Base-by-base conservation (phyloP, 30 jellyfish, hydroid and myxozoan genomes). In the Aurelia sp. region DNA sequence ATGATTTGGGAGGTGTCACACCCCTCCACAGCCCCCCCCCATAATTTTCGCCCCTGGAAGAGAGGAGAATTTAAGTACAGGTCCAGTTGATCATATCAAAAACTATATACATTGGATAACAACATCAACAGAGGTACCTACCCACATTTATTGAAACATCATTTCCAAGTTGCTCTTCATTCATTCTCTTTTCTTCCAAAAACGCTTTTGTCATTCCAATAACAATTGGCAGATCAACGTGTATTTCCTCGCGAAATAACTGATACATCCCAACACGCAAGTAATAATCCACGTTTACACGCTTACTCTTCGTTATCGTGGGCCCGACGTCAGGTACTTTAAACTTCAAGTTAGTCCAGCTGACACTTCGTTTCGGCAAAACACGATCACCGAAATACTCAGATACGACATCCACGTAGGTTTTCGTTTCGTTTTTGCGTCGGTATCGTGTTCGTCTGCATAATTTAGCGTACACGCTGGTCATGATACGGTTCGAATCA, bases 181-280 rank as follows among this genome's bases (percentile, higher is more conserved):
- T 18, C 11, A 22, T 64, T 74, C 81, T 16, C 65, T 64, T 68
- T 51, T 62, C 83, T 47, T 64, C 58, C 59, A 84, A 60, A 65
- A 55, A 58, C 16, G 63, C 87, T 7, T 41, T 62, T 16, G 93
- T 84, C 23, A 75, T 72, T 11, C 99, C 99, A 60, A 95, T 95
- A 37, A 85, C 93, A 57, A 95, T 88, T 3, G 99, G 99, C 91
- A 95, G 64, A 58, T 95, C 97, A 16, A 95, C 89, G 68, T 95
- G 99, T 19, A 89, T 85, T 77, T 95, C 99, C 12, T 87, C 92
- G 19, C 99, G 94, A 50, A 79, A 75, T 66, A 79, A 76, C 82
- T 90, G 98, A 61, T 85, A 90, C 98, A 95, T 90, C n/a, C 99
- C 99, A 63, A 95, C 93, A 4, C 99, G 97, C 16, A 95, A 78